Conservation (phyloP, 2,113 vertebrate species). For the Cricetomys ansorgei region DNA sequence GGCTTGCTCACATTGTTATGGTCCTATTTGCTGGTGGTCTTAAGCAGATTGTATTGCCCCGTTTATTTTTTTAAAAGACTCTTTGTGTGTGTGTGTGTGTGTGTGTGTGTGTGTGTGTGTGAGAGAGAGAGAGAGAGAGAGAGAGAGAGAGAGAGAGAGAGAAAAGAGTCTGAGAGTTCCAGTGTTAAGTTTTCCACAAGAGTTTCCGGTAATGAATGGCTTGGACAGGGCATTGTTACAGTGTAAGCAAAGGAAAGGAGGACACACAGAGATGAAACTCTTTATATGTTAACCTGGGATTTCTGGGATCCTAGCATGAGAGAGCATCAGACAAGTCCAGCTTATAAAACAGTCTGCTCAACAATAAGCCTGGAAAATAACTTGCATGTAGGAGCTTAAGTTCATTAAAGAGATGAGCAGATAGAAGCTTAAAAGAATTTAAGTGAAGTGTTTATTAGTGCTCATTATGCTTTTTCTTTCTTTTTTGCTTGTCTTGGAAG, state of each 20-base stretch:
- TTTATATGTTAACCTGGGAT: too few species aligned
- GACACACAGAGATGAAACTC: neutral
- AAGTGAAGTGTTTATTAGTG: neutral
- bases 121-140: too few species aligned
- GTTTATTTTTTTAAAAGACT: neutral
- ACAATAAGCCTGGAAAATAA: neutral
- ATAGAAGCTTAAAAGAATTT: neutral
- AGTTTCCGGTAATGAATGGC: neutral
- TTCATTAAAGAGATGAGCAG: neutral
- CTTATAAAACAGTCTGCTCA: neutral
- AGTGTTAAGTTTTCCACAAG: neutral
- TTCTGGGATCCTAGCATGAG: neutral
- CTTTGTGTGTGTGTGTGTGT: neutral
- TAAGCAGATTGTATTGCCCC: neutral
- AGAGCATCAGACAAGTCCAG: neutral
- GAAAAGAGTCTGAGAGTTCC: neutral
- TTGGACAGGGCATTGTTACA: neutral
- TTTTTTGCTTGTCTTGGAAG: neutral
- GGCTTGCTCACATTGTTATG: neutral
- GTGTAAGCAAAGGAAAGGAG: neutral
- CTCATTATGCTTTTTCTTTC: neutral
- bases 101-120: neutral
- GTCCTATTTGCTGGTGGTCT: neutral
- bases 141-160: too few species aligned
- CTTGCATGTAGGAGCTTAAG: neutral